Evolutionary conservation across 2,888 invertebrate species (phyloP).

Genomic region (Melieria picta): DNA sequence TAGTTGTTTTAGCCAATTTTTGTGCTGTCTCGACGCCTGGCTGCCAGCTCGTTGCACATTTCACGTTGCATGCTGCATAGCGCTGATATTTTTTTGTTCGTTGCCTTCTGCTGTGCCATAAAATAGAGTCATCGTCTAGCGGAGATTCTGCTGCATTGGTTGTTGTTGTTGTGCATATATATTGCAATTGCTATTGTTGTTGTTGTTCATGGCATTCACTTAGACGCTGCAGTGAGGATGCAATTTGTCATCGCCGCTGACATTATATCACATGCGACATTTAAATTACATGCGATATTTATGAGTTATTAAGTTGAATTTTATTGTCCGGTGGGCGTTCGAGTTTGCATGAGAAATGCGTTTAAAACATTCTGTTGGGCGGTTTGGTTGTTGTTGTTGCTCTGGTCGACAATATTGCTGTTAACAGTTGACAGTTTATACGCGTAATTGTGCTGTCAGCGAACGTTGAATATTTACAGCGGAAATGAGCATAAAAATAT

Average conservation of each 20-base stretch:
- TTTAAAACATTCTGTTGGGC: too few relatives aligned
- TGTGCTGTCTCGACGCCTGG: constrained; percentile 33
- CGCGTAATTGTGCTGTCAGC: too few relatives aligned
- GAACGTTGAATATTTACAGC: too few relatives aligned
- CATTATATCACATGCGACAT: constrained; percentile 25
- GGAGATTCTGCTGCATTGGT: constrained; percentile 20
- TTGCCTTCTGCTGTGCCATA: constrained; percentile 20
- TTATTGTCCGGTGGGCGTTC: constrained; percentile 35
- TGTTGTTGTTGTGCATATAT: not conserved
- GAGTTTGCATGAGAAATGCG: not conserved
- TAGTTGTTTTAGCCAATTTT: too few relatives aligned
- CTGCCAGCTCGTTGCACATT: constrained; percentile 19
- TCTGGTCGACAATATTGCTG: not conserved
- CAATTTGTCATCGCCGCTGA: constrained; percentile 39
- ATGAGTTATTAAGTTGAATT: constrained; percentile 38
- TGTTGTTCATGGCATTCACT: constrained; percentile 13
- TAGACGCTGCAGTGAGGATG: constrained; percentile 25
- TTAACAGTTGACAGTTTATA: too few relatives aligned
- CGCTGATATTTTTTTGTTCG: not conserved
- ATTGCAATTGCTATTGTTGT: constrained; percentile 5
- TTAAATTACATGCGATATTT: constrained; percentile 34
- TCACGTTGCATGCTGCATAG: constrained; percentile 6
- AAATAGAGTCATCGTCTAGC: constrained; percentile 48
- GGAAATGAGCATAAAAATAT: too few relatives aligned
- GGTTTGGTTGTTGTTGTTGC: not conserved